Evolutionary conservation across 35 echinoderm and acorn worm species (phyloP), one percentile per base, ranked within the genome.

Genomic region (Strongylocentrotus purpuratus): DNA sequence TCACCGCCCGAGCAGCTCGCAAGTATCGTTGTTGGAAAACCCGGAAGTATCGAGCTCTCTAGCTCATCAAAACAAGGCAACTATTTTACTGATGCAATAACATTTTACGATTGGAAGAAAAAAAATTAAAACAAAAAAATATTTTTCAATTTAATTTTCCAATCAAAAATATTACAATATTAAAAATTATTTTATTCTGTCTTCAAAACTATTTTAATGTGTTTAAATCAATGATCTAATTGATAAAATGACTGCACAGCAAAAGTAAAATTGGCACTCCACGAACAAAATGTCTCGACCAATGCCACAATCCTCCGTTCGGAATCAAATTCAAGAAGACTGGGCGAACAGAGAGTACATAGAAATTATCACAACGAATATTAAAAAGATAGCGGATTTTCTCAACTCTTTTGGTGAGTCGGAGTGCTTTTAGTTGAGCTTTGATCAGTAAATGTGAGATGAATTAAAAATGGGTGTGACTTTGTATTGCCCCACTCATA

Each of bases 331-430:
- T 86, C 98, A 99, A 86, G 97, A 99, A 85, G 98, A 99, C 47
- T 99, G 98, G 98, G 97, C 96, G 6, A 99, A 99, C 58, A 93
- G 98, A 95, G 98, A 99, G 61, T 99, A 99, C 88, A 99, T 99
- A 17, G 98, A 99, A 94, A 94, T 99, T 31, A 99, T 99, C 70
- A 99, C 98, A 35, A 99, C 96, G 48, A 99, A 97, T 89, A 97
- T 98, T 25, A 99, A 99, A 91, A 99, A 99, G 93, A 99, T 99
- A 85, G 97, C 97, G 12, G 98, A 99, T 87, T 99, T 99, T 90
- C 94, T 99, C 14, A 99, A 99, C 85, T 99, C 98, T 33, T 99
- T 99, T 95, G 97, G 98, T 99, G 97, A 96, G 86, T 86, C 13
- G 32, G 4, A 48, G 17, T n/a, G 33, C 25, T 32, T 45, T 94